phyloP scores from a whole-genome alignment of 1,140 invertebrate genomes.

The Ooceraea biroi region DNA sequence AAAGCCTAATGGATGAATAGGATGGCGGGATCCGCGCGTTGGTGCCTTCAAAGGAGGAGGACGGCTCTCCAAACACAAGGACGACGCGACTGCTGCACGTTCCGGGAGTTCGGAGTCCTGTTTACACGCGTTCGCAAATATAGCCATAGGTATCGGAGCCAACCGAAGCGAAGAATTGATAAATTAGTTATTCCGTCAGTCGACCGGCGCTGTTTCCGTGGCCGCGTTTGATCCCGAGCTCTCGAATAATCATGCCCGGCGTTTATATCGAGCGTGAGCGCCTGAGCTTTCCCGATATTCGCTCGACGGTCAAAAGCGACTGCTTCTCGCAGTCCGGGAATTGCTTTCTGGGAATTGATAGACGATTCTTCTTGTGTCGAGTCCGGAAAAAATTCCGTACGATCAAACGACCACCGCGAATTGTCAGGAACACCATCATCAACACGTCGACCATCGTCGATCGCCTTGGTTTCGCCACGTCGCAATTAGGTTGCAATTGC shows the following conservation, averaged over 20 bases:
- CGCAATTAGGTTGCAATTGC: no score
- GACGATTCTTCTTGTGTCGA: background rate
- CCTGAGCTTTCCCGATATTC: conserved; percentile 17
- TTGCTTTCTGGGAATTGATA: background rate
- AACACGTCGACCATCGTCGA: no score
- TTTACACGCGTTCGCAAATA: conserved; percentile 84
- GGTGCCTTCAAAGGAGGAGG: conserved; percentile 47
- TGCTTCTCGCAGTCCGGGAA: background rate
- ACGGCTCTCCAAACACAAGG: conserved; percentile 67
- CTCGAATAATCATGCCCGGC: conserved; percentile 76
- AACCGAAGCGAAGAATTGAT: conserved; percentile 86
- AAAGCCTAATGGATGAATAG: conserved; percentile 6
- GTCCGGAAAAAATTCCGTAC: no score
- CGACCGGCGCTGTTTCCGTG: conserved; percentile 73
- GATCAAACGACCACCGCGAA: no score
- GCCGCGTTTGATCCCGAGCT: conserved; percentile 82
- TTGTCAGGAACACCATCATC: no score
- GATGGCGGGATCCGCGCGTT: conserved; percentile 2
- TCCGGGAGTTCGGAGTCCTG: conserved; percentile 72
- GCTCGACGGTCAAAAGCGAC: background rate
- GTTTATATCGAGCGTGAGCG: conserved; percentile 74
- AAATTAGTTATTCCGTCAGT: conserved; percentile 87
- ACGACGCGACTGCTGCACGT: conserved; percentile 60
- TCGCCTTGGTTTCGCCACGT: no score
- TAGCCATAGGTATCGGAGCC: conserved; percentile 82